Conservation (phyloP, 2,113 vertebrate species). For the Paradoxurus hermaphroditus region DNA sequence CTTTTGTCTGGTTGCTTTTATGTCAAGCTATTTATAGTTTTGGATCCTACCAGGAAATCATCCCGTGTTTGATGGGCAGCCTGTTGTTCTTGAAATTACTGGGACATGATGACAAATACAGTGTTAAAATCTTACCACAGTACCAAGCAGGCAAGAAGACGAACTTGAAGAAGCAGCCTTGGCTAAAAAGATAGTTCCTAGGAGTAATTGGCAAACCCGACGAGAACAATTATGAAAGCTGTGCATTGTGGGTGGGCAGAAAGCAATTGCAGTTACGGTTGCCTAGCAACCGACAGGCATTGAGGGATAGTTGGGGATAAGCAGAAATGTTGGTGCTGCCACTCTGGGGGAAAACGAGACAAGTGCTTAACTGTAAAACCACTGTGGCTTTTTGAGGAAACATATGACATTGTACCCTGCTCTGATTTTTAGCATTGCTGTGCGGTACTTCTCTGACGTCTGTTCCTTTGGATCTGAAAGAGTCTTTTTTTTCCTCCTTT, state of each 20-base stretch:
- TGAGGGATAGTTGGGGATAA: not conserved
- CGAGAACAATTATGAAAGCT: conserved; percentile 38
- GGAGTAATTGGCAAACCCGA: conserved; percentile 18
- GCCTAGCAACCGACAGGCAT: conserved; percentile 70
- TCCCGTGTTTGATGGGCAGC: conserved; percentile 7
- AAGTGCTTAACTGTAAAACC: conserved; percentile 20
- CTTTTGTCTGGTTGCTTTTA: not conserved
- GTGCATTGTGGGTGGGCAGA: conserved; percentile 56
- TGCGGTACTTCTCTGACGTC: not conserved
- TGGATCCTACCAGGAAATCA: conserved; percentile 16
- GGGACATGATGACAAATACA: conserved; percentile 10
- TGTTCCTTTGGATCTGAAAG: not conserved
- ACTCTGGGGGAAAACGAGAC: conserved; percentile 23
- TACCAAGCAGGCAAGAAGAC: not conserved
- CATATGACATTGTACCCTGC: not conserved
- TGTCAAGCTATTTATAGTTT: conserved; percentile 48
- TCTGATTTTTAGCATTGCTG: not conserved
- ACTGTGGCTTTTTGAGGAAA: not conserved
- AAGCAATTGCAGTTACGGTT: conserved; percentile 27
- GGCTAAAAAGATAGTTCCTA: not conserved
- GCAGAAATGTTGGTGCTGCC: conserved; percentile 51
- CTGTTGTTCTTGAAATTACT: conserved; percentile 46
- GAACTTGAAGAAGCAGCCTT: not conserved
- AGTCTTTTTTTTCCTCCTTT: not conserved
- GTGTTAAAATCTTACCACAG: conserved; percentile 9